Percentiles rank a stretch among this genome's conserved stretches.
Conservation (phyloP, 1,140 invertebrate species). For the Tetraneura akinire region DNA sequence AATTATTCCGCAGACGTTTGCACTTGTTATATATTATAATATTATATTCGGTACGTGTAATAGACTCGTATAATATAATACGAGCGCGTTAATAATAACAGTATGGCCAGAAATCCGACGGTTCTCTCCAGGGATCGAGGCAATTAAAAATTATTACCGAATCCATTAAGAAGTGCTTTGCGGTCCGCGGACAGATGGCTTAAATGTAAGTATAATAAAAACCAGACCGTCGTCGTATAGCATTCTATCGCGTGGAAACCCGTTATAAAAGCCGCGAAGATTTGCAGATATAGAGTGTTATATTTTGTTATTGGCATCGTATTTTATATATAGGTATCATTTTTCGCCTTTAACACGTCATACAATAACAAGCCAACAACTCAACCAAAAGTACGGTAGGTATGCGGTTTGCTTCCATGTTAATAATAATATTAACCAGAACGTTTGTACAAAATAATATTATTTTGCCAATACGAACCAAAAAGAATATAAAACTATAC, state of each 20-base stretch:
- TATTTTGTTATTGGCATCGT: no score
- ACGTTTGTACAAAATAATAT: no score
- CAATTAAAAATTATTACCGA: conserved; percentile 25
- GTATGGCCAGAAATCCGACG: conserved; percentile 21
- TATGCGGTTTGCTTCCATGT: no score
- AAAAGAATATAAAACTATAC: no score
- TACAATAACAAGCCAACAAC: background rate
- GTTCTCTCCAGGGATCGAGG: background rate
- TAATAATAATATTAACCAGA: no score
- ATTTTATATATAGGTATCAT: background rate
- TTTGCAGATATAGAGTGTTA: background rate
- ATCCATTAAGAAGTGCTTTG: conserved; percentile 10
- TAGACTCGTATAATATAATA: no score
- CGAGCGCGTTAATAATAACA: conserved; percentile 8
- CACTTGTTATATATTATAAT: conserved; percentile 26
- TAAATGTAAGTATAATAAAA: background rate
- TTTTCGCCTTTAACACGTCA: background rate
- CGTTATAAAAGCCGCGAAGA: background rate
- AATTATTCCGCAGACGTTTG: conserved; percentile 34
- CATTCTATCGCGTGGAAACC: background rate
- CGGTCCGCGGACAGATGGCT: background rate
- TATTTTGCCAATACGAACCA: no score
- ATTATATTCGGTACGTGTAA: no score
- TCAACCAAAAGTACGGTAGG: no score
- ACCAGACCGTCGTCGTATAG: background rate